Percentiles rank a stretch among this genome's conserved stretches.
phyloP scores from a whole-genome alignment of 2,113 vertebrate genomes.

The Natator depressus region DNA sequence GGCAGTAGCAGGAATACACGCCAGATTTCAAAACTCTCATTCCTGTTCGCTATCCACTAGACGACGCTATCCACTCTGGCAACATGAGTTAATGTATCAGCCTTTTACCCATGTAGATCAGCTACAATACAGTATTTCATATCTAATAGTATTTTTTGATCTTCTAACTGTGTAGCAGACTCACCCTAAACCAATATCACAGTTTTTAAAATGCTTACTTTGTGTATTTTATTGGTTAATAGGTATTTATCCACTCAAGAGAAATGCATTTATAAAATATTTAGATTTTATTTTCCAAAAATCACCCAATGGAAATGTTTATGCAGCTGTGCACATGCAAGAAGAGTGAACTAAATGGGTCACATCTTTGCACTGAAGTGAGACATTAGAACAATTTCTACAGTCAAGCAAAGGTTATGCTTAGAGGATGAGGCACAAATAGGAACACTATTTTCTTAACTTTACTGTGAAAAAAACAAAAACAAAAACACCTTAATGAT shows the following conservation, averaged over 20 bases:
- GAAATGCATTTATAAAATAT: constrained; percentile 35
- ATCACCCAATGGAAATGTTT: constrained; percentile 11
- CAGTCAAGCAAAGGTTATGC: constrained; percentile 45
- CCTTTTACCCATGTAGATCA: not conserved
- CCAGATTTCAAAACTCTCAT: not conserved
- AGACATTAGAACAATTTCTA: not conserved
- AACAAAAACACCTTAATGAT: not conserved
- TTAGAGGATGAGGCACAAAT: not conserved
- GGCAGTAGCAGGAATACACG: not conserved
- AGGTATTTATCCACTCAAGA: constrained; percentile 22
- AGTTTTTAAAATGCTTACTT: constrained; percentile 32
- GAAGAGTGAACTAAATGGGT: constrained; percentile 29
- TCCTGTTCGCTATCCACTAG: not conserved
- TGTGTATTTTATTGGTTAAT: constrained; percentile 28
- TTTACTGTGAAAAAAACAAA: not conserved
- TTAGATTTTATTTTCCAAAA: constrained; percentile 46
- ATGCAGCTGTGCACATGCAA: constrained; percentile 7
- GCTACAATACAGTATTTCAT: constrained; percentile 2
- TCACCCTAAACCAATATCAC: constrained; percentile 1
- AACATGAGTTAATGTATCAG: not conserved
- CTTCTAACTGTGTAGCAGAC: constrained; percentile 38
- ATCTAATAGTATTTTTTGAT: constrained; percentile 11
- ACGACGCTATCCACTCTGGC: not conserved
- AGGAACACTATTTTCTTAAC: not conserved
- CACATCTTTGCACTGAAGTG: not conserved